Evolutionary conservation across 2,797 vertebrate genomes (phyloP).

Genomic region (Argya squamiceps): DNA sequence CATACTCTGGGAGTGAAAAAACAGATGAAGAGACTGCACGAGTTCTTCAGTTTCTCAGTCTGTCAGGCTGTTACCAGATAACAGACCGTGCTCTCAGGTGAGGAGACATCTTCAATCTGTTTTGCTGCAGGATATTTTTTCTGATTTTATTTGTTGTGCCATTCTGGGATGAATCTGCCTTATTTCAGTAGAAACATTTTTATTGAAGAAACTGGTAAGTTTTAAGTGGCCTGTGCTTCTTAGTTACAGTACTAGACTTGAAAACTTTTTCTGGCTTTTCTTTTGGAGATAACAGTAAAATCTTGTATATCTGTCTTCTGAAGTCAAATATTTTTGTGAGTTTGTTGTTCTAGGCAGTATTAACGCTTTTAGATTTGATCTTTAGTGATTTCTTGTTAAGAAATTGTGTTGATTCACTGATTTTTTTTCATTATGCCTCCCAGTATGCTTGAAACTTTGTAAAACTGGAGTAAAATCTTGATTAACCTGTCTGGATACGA

Average conservation of each 20-base stretch:
- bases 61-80: slow-evolving; percentile 96
- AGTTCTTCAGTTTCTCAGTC: slow-evolving; percentile 91
- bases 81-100: slow-evolving; percentile 96
- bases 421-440: background rate
- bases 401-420: background rate
- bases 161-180: background rate
- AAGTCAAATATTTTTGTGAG: background rate
- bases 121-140: background rate
- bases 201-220: background rate
- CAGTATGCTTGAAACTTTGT: background rate
- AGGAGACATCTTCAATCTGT: background rate
- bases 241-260: background rate
- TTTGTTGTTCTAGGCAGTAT: background rate
- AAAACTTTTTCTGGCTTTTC: background rate
- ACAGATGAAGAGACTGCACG: slow-evolving; percentile 82
- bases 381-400: background rate
- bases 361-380: background rate
- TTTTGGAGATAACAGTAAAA: background rate
- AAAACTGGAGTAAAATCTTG: background rate
- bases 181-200: background rate
- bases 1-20: slow-evolving; percentile 77
- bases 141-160: background rate
- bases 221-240: background rate
- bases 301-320: background rate
- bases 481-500: background rate